Evolutionary conservation across 1,140 invertebrate genomes (phyloP), one percentile per base, ranked within the genome.

Genomic region (Ostrea denselamellosa): DNA sequence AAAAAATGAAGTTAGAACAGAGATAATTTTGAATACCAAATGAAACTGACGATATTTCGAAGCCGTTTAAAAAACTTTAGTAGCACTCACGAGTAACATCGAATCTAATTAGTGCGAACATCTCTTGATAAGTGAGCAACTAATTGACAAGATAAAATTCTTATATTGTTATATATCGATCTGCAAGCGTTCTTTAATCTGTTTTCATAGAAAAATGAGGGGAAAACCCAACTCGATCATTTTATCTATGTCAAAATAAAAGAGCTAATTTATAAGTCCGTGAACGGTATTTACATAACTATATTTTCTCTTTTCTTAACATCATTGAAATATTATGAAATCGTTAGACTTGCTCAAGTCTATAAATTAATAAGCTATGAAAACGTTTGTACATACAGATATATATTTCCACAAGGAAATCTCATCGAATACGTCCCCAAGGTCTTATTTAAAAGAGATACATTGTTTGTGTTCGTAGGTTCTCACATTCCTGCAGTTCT

Each of bases 71-170:
- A 77, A 77, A 22, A 77, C 28, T 77, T 14, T 77, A 34, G 68
- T 25, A 77, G 68, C 28, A 77, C 22, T 77, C 68, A 77, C 68
- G 68, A 77, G 25, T 77, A 28, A 77, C 68, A 77, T 25, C 25
- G 22, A 34, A 77, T 77, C 68, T 77, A 77, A 77, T 77, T 77
- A 77, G 68, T 34, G 68, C 12, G 28, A 77, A 77, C 68, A 77
- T 77, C 28, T 77, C 22, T 12, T 77, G 68, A 77, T 77, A 77
- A 77, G 68, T 77, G 28, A 77, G 28, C 25, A 34, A 25, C 68
- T 77, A 77, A 77, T 77, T 77, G 68, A 34, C 22, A 77, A 28
- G 68, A 77, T 77, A 77, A 77, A 14, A 34, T 17, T 77, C 68
- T 77, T 77, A 77, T 77, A 77, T 77, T 25, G 25, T 34, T 25